These are phyloP conservation scores for Catharus fuscescens DNA, from an alignment of 2,113 vertebrate genomes.

Conservation along the genomic window DNA sequence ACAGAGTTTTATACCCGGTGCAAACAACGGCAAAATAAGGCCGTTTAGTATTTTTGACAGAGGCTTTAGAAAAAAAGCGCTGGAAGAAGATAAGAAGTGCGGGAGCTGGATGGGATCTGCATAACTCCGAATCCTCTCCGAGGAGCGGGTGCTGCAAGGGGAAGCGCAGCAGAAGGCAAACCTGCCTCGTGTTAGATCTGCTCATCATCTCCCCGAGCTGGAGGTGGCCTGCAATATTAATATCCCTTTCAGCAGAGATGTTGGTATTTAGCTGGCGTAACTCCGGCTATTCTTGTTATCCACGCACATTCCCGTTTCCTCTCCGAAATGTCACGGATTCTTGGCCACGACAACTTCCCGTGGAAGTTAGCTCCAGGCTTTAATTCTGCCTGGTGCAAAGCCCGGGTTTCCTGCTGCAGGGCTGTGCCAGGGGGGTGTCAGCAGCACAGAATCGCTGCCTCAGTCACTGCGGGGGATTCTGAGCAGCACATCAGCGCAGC, in stretches of 20 bases:
- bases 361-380: background rate
- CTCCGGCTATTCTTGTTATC: slow-evolving; percentile 18
- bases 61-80: background rate
- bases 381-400: background rate
- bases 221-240: background rate
- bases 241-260: background rate
- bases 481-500: fast-evolving
- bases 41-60: background rate
- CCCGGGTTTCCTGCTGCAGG: background rate
- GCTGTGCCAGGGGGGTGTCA: background rate
- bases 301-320: background rate
- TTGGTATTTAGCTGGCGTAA: slow-evolving; percentile 31
- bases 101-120: background rate
- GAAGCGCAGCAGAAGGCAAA: slow-evolving; percentile 1
- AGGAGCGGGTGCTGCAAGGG: background rate
- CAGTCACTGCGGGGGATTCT: background rate
- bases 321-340: slow-evolving; percentile 25
- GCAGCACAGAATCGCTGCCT: background rate
- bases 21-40: background rate
- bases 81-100: background rate
- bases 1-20: background rate
- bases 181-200: background rate
- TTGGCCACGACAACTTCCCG: slow-evolving; percentile 6
- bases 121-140: fast-evolving
- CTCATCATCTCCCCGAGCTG: background rate